A percentile compares a stretch with the other conserved stretches of the same genome.
phyloP scores from a whole-genome alignment of 2,888 invertebrate species.

The Meliscaeva auricollis region DNA sequence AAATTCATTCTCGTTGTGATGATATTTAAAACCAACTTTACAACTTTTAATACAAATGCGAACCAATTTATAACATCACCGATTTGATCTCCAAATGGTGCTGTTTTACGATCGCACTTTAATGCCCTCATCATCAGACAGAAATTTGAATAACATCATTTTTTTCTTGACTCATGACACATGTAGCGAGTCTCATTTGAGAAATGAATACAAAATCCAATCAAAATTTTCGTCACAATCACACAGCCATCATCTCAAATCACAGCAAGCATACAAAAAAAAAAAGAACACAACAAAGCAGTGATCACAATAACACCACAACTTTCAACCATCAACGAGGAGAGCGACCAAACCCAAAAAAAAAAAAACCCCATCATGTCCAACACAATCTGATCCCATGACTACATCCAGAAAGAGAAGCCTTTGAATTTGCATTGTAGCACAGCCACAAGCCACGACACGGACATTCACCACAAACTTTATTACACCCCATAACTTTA shows the following conservation, averaged over 20 bases:
- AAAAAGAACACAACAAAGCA: constrained; percentile 41
- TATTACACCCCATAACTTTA: constrained; percentile 67
- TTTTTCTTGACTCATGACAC: constrained; percentile 27
- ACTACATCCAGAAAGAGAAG: constrained; percentile 7
- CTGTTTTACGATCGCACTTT: constrained; percentile 36
- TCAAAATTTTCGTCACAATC: constrained; percentile 72
- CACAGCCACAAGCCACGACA: constrained; percentile 22
- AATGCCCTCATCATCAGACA: constrained; percentile 35
- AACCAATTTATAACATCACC: constrained; percentile 28
- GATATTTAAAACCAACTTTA: not conserved
- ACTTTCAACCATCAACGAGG: constrained; percentile 8
- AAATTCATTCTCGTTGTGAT: too few species aligned
- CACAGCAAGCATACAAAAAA: constrained; percentile 29
- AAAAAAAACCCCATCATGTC: constrained; percentile 34
- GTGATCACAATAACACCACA: constrained; percentile 67
- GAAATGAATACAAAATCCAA: constrained; percentile 66
- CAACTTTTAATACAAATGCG: not conserved
- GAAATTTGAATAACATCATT: constrained; percentile 45
- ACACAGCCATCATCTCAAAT: constrained; percentile 43
- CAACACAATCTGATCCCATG: constrained; percentile 54
- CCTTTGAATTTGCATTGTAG: constrained; percentile 64
- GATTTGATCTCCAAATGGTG: constrained; percentile 32
- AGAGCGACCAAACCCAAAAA: constrained; percentile 27
- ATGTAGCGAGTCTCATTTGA: constrained; percentile 29
- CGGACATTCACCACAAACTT: constrained; percentile 60